Conservation (phyloP, 2,888 invertebrate species). For the Colletes collaris region DNA sequence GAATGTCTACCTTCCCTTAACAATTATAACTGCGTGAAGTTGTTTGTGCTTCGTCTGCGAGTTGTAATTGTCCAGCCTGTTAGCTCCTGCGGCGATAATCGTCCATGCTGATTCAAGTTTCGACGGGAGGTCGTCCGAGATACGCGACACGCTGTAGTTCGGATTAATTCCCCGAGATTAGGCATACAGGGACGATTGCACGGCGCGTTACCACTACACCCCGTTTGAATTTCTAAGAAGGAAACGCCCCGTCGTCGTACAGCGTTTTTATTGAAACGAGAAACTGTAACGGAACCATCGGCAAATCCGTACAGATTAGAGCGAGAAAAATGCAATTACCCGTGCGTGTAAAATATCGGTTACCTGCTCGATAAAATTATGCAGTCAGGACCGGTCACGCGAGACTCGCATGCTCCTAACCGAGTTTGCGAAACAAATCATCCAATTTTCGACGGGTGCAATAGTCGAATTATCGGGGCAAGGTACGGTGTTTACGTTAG, state of each 20-base stretch:
- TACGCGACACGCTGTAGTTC: slow-evolving; percentile 41
- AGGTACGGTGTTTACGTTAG: too few relatives aligned
- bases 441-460: too few relatives aligned
- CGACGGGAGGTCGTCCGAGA: slow-evolving; percentile 29
- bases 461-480: too few relatives aligned
- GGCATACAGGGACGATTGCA: slow-evolving; percentile 38
- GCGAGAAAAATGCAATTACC: slow-evolving; percentile 4
- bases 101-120: slow-evolving; percentile 36
- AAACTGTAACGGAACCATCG: slow-evolving; percentile 26
- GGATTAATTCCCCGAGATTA: slow-evolving; percentile 57
- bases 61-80: slow-evolving; percentile 14
- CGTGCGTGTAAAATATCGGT: slow-evolving; percentile 40
- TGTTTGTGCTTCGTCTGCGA: neutral
- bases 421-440: too few relatives aligned
- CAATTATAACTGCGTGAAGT: neutral
- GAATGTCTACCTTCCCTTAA: too few relatives aligned
- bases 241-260: slow-evolving; percentile 21
- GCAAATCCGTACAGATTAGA: slow-evolving; percentile 38
- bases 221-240: slow-evolving; percentile 49
- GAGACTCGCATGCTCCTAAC: too few relatives aligned
- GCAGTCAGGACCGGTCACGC: neutral
- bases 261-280: slow-evolving; percentile 43
- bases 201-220: neutral
- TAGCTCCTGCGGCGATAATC: slow-evolving; percentile 24
- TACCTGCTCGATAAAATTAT: slow-evolving; percentile 21